Evolutionary conservation across 2,113 vertebrate species (phyloP).

Genomic region (Peromyscus leucopus): DNA sequence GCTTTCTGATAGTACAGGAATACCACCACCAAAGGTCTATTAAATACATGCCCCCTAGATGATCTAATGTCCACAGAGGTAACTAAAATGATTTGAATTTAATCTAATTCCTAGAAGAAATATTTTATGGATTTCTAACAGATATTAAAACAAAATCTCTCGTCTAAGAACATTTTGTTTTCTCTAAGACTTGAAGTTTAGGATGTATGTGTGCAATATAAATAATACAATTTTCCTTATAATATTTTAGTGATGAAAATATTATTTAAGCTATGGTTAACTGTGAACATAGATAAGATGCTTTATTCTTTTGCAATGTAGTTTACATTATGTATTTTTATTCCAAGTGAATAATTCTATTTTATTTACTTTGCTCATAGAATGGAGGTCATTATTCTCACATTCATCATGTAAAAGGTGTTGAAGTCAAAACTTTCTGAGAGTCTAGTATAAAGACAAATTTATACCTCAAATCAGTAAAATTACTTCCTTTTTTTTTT

Average conservation of each 20-base stretch:
- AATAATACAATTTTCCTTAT: constrained; percentile 38
- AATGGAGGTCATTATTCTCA: constrained; percentile 45
- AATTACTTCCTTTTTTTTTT: too few species aligned
- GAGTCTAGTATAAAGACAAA: background rate
- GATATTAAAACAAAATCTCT: constrained; percentile 21
- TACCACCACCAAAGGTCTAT: constrained; percentile 6
- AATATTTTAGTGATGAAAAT: background rate
- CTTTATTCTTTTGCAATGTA: background rate
- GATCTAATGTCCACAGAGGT: constrained; percentile 43
- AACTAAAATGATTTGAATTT: constrained; percentile 71
- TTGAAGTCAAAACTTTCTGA: constrained; percentile 58
- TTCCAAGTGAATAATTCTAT: constrained; percentile 28
- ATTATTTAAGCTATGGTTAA: constrained; percentile 61
- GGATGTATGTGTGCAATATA: background rate
- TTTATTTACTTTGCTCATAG: constrained; percentile 36
- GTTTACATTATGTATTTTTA: constrained; percentile 29
- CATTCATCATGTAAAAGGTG: background rate
- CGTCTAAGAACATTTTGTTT: constrained; percentile 30
- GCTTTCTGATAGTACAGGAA: constrained; percentile 40
- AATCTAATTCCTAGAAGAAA: constrained; percentile 53
- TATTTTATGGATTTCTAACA: constrained; percentile 47
- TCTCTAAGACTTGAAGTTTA: constrained; percentile 53
- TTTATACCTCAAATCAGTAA: constrained; percentile 45
- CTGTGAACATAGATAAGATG: constrained; percentile 30
- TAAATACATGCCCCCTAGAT: constrained; percentile 28